These are phyloP conservation scores for Dryadula phaetusa DNA, from an alignment of 2,888 invertebrate genomes.

Conservation along the genomic window DNA sequence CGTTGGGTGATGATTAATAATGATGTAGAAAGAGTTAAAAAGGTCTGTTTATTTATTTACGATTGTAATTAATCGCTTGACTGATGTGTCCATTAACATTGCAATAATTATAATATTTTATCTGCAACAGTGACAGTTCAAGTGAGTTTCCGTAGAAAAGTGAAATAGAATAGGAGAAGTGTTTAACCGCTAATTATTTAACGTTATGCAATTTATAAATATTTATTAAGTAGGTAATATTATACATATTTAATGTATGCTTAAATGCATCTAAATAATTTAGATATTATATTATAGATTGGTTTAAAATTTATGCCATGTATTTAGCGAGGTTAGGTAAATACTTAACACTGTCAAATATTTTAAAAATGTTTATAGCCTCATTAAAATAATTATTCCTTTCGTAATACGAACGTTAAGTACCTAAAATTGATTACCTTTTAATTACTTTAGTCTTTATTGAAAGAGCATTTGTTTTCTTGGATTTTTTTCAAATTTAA, in stretches of 20 bases:
- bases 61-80: constrained; percentile 25
- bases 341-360: neutral
- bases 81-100: constrained; percentile 31
- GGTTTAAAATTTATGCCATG: constrained; percentile 3
- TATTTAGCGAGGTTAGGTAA: constrained; percentile 1
- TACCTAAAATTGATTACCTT: constrained; percentile 14
- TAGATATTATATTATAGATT: neutral
- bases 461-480: constrained; percentile 20
- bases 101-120: constrained; percentile 34
- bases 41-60: constrained; percentile 30
- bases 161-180: constrained; percentile 11
- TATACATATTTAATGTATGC: neutral
- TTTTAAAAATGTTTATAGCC: constrained; percentile 5
- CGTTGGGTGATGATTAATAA: constrained; percentile 32
- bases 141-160: constrained; percentile 35
- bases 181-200: neutral
- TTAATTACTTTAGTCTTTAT: constrained; percentile 22
- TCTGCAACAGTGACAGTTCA: constrained; percentile 33
- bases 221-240: neutral
- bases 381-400: constrained; percentile 20
- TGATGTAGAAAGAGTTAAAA: constrained; percentile 32
- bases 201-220: constrained; percentile 16
- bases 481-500: constrained; percentile 18
- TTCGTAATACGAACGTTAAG: constrained; percentile 18
- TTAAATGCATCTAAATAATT: neutral